Evolutionary conservation across 2,113 vertebrate genomes (phyloP).

Genomic region (Guaruba guarouba): DNA sequence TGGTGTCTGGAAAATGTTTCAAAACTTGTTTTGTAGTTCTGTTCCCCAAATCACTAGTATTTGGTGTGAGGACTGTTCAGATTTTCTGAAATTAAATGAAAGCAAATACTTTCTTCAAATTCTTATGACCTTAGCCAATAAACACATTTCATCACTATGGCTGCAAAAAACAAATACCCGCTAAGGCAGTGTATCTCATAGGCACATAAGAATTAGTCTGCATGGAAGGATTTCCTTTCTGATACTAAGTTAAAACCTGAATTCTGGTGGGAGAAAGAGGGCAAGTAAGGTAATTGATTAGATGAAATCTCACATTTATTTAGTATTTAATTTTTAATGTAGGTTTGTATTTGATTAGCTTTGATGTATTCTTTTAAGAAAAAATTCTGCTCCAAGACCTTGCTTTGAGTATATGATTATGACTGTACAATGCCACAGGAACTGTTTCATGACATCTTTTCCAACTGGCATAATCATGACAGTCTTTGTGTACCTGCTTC

Average conservation of each 20-base stretch:
- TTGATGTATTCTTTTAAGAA: not conserved
- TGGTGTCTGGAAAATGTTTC: not conserved
- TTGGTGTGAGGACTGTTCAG: not conserved
- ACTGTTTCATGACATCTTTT: not conserved
- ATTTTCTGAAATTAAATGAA: constrained; percentile 43
- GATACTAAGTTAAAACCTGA: not conserved
- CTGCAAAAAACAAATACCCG: constrained; percentile 57
- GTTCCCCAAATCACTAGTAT: constrained; percentile 12
- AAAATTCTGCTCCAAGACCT: not conserved
- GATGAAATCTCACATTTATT: not conserved
- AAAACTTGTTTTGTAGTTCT: constrained; percentile 3
- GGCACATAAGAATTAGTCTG: not conserved
- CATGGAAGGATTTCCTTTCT: constrained; percentile 12
- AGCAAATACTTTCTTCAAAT: constrained; percentile 32
- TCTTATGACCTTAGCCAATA: constrained; percentile 31
- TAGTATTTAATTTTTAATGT: not conserved
- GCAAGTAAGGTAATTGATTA: not conserved
- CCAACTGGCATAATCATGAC: not conserved
- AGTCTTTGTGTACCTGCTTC: not conserved
- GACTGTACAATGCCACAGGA: not conserved
- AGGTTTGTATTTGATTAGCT: not conserved
- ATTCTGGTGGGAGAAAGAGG: not conserved
- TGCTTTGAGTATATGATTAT: not conserved
- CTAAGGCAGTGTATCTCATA: constrained; percentile 9
- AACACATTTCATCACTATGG: constrained; percentile 63